Conservation (phyloP, 1,140 invertebrate genomes). For the Drosophila neocordata region DNA sequence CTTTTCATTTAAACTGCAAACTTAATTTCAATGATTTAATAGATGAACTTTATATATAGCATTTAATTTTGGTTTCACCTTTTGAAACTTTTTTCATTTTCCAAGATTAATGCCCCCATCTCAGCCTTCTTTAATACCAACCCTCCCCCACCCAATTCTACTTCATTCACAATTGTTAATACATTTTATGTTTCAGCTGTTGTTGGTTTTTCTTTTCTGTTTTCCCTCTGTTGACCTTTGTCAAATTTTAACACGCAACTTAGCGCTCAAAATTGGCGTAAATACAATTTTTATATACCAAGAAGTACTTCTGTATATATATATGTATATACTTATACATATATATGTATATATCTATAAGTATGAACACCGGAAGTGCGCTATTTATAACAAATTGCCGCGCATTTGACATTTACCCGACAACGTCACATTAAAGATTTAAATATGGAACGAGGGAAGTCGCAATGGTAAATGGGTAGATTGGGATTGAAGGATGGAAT, state of each 20-base stretch:
- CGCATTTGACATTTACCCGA: constrained; percentile 78
- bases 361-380: constrained; percentile 63
- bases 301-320: constrained; percentile 14
- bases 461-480: not conserved
- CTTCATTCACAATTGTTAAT: not conserved
- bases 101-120: too few species aligned
- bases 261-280: constrained; percentile 69
- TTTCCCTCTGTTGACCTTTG: constrained; percentile 71
- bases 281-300: constrained; percentile 50
- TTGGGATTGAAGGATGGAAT: not conserved
- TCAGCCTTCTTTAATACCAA: too few species aligned
- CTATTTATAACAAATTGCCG: constrained; percentile 81
- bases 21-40: too few species aligned
- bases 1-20: too few species aligned
- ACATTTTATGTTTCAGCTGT: constrained; percentile 4
- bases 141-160: too few species aligned
- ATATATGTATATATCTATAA: constrained; percentile 24
- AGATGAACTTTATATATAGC: too few species aligned
- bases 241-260: constrained; percentile 74
- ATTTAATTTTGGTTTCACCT: too few species aligned
- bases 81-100: not conserved
- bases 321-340: constrained; percentile 6
- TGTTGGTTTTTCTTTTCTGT: constrained; percentile 21
- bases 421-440: constrained; percentile 70
- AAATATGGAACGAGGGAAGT: constrained; percentile 15